These are phyloP conservation scores for Lampris megalopsis DNA, from an alignment of 2,113 vertebrate genomes.

Conservation along the genomic window DNA sequence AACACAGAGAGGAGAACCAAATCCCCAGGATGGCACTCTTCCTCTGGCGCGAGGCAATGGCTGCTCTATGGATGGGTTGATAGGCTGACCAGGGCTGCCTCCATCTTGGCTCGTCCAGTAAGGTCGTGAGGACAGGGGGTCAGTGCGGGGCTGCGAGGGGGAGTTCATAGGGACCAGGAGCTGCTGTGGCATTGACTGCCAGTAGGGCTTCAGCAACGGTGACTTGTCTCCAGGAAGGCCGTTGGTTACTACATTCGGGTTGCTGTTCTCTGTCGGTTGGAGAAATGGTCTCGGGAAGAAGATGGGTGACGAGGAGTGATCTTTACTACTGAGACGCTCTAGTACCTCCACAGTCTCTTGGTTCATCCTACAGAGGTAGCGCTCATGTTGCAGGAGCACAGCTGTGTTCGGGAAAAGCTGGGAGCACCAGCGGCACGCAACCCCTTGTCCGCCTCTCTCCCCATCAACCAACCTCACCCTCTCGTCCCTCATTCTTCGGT, in stretches of 20 bases:
- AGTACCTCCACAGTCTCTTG: slow-evolving; percentile 53
- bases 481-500: slow-evolving; percentile 29
- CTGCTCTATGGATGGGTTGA: slow-evolving; percentile 57
- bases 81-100: slow-evolving; percentile 58
- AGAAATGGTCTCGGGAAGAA: slow-evolving; percentile 56
- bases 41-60: slow-evolving; percentile 65
- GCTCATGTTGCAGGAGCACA: slow-evolving; percentile 80
- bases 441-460: slow-evolving; percentile 37
- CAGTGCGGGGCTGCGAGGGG: slow-evolving; percentile 54
- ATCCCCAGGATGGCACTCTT: slow-evolving; percentile 62
- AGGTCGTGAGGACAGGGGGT: slow-evolving; percentile 38
- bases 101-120: slow-evolving; percentile 70
- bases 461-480: slow-evolving; percentile 37
- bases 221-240: slow-evolving; percentile 70
- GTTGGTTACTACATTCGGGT: slow-evolving; percentile 53
- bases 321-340: slow-evolving; percentile 54
- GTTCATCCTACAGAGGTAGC: slow-evolving; percentile 78
- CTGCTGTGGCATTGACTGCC: slow-evolving; percentile 76
- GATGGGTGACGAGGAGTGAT: slow-evolving; percentile 39
- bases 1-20: slow-evolving; percentile 65
- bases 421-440: slow-evolving; percentile 76
- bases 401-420: slow-evolving; percentile 80
- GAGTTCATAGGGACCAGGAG: slow-evolving; percentile 75
- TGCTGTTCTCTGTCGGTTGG: slow-evolving; percentile 49
- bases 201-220: slow-evolving; percentile 66